Base-by-base conservation (phyloP, 2,888 invertebrate genomes). In the Pammene aurita region DNA sequence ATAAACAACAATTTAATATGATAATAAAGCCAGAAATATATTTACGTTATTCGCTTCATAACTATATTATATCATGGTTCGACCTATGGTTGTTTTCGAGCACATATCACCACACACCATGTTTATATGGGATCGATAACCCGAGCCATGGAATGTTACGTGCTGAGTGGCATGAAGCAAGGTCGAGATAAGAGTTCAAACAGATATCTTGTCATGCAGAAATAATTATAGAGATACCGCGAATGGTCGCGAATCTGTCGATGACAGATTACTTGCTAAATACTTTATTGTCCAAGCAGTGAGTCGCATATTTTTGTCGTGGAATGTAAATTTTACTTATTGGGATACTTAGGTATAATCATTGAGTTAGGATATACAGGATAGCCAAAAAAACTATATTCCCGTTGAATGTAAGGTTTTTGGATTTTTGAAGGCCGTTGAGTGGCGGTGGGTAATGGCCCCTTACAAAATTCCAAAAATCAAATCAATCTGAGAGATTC, bases 141-240 rank as follows among this genome's bases (percentile, higher is more conserved):
- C 48, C 13, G 34, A 16, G 35, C 7, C 38, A 62, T 62, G 41
- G 62, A 52, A 62, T 52, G 50, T 14, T 50, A 52, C 41, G 16
- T 41, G 62, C 0, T 7, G 38, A n/a, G 16, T 35, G 16, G 48
- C 16, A 50, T 41, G 18, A 38, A 5, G 2, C 26, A 52, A 52
- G 50, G 38, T 50, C 62, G 50, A 62, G 62, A 62, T 41, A 41
- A 50, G 41, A 41, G 50, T 62, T 62, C 26, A 16, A 18, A 16
- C 61, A 41, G 62, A 62, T 62, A 41, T 26, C 26, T 16, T 62
- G 38, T n/a, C 35, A 16, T 58, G 44, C 34, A 48, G 35, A 38
- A 61, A 41, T 62, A 26, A 52, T 62, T 62, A 62, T 18, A 44
- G 42, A 26, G n/a, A 41, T 7, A 16, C 50, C 13, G 38, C 38